Percentiles rank a stretch among this genome's conserved stretches.
These are phyloP conservation scores for Micropoecilia bifurca DNA, from an alignment of 2,797 vertebrate species.

Conservation along the genomic window DNA sequence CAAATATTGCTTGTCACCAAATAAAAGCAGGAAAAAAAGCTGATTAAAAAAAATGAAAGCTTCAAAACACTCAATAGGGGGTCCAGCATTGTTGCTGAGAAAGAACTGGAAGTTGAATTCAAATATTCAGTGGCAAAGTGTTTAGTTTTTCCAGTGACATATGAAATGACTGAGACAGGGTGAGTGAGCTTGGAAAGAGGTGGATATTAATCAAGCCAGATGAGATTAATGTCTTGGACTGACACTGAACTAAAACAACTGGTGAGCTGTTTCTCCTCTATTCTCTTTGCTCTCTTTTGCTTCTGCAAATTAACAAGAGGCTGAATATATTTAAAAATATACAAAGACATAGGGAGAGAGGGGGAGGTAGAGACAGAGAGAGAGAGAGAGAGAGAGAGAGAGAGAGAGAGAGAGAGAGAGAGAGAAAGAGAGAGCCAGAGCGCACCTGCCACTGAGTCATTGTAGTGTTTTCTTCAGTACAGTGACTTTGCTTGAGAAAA, in stretches of 20 bases:
- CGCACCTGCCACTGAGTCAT: background rate
- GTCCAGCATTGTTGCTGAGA: background rate
- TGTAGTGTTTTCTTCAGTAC: constrained; percentile 11
- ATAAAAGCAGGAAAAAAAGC: background rate
- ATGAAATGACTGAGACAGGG: background rate
- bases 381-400: background rate
- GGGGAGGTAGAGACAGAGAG: background rate
- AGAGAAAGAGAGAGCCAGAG: background rate
- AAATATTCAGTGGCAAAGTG: background rate
- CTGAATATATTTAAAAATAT: background rate
- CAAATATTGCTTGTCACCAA: background rate
- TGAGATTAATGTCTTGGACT: background rate
- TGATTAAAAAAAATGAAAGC: background rate
- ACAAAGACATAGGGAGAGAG: background rate
- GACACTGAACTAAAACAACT: background rate
- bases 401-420: background rate
- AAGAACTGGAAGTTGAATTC: background rate
- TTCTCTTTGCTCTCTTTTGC: background rate
- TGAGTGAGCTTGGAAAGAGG: background rate
- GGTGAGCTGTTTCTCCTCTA: background rate
- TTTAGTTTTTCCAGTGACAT: background rate
- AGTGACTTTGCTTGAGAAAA: background rate
- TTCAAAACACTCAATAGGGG: background rate
- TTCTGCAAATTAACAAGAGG: background rate
- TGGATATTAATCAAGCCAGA: background rate